Base-by-base conservation (phyloP, 1,140 invertebrate species). In the Nephila pilipes region DNA sequence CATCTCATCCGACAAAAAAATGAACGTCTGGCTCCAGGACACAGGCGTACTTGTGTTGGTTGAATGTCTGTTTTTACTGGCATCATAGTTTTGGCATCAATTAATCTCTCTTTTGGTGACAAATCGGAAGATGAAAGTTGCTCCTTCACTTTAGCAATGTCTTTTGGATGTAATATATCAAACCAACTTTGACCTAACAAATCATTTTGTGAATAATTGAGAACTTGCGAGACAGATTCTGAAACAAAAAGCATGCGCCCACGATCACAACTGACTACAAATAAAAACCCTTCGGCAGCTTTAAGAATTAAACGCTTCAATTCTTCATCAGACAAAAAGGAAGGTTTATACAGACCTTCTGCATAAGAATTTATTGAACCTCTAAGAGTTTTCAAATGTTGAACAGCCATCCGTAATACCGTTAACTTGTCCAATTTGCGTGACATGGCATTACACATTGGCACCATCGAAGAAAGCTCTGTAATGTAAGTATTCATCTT, bases 401-500 rank as follows among this genome's bases (percentile, higher is more conserved):
- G 98, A 1, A 99, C 98, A 0, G 98, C 98, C 98, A 99, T 98
- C 2, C 98, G 95, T 1, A 99, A 96, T 4, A 99, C 98, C 0
- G 98, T 99, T 85, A 99, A 96, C 95, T 99, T 99, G 96, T 99
- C 98, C 93, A 99, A 95, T 96, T 99, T 99, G 29, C 98, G 96
- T 14, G 98, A 97, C 97, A 98, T 98, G 1, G 98, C 97, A 94
- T 97, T 97, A 95, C 98, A 99, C 97, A 99, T 98, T 1, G 98
- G 98, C 14, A 99, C 97, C 97, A 99, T 98, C 2, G 97, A 96
- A 54, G 98, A 98, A 55, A 99, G 95, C 95, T 99, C 98, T 0
- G 97, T 97, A 93, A 99, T 99, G 95, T 99, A 99, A 0, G 97
- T 98, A 96, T 99, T 99, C 98, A 99, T 99, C 96, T 99, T 99